Percentiles rank a stretch among this genome's conserved stretches.
These are phyloP conservation scores for Heterodera schachtii DNA, from an alignment of 1,140 invertebrate genomes.

Conservation along the genomic window DNA sequence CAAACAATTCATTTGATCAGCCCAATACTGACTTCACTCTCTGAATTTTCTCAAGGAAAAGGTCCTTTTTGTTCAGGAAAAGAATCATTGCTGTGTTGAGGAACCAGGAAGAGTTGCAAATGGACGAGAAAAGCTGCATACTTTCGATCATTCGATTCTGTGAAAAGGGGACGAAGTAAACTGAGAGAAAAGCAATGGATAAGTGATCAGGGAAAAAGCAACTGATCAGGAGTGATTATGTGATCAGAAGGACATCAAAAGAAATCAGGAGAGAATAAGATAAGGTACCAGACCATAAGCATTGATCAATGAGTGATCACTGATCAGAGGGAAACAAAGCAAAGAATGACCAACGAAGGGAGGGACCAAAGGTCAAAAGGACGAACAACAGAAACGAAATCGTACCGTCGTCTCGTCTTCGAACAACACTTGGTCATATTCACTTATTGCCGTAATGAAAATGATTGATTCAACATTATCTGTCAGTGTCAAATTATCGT, in stretches of 20 bases:
- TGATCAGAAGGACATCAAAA: too few relatives aligned
- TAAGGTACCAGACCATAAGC: too few relatives aligned
- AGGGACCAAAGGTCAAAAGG: too few relatives aligned
- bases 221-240: too few relatives aligned
- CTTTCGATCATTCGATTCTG: conserved; percentile 66
- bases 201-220: too few relatives aligned
- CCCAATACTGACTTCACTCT: conserved; percentile 39
- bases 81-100: conserved; percentile 59
- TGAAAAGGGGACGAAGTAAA: conserved; percentile 17
- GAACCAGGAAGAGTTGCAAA: conserved; percentile 65
- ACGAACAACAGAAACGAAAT: neutral
- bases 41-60: conserved; percentile 56
- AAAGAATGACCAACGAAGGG: neutral
- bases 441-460: conserved; percentile 67
- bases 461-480: conserved; percentile 68
- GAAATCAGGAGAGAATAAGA: too few relatives aligned
- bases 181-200: too few relatives aligned
- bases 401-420: conserved; percentile 64
- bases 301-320: too few relatives aligned
- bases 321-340: neutral
- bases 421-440: conserved; percentile 67
- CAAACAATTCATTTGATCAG: neutral
- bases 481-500: conserved; percentile 49
- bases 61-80: conserved; percentile 52
- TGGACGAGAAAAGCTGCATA: conserved; percentile 62